phyloP scores from a whole-genome alignment of 2,888 invertebrate species.

The Elmis aenea region DNA sequence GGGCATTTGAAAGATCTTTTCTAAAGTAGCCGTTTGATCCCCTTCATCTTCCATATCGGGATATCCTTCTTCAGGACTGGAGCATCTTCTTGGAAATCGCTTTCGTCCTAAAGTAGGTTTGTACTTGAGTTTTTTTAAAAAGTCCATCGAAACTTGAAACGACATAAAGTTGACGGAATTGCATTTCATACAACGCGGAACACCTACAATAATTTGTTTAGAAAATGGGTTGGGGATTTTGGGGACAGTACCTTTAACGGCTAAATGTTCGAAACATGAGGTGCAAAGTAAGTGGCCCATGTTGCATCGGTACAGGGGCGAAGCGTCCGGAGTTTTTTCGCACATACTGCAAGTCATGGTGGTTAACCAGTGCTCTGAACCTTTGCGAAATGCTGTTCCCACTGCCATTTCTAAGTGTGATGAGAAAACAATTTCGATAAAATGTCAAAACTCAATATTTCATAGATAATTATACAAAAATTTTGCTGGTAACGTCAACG shows the following conservation, averaged over 20 bases:
- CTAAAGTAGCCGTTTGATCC: constrained; percentile 28
- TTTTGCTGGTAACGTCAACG: too few relatives aligned
- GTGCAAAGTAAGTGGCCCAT: constrained; percentile 37
- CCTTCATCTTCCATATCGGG: constrained; percentile 2
- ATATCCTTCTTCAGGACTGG: constrained; percentile 8
- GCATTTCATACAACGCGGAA: constrained; percentile 25
- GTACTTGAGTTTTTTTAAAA: constrained; percentile 33
- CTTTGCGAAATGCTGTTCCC: too few relatives aligned
- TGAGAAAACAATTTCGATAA: too few relatives aligned
- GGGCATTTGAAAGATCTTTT: constrained; percentile 34
- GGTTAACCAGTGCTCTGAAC: constrained; percentile 32
- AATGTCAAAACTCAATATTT: too few relatives aligned
- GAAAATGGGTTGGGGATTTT: neutral
- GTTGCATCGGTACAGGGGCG: constrained; percentile 38
- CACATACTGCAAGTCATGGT: constrained; percentile 37
- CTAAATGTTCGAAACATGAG: constrained; percentile 34
- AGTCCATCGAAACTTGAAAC: constrained; percentile 27
- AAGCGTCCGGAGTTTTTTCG: constrained; percentile 33
- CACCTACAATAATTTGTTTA: constrained; percentile 12
- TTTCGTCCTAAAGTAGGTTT: constrained; percentile 40
- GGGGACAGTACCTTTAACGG: constrained; percentile 27
- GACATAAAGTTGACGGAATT: constrained; percentile 22
- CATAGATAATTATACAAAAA: too few relatives aligned
- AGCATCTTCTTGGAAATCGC: constrained; percentile 19
- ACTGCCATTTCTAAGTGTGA: too few relatives aligned